Percentiles rank a stretch among this genome's conserved stretches.
Conservation (phyloP, 2,888 invertebrate species). For the Strigamia maritima region DNA sequence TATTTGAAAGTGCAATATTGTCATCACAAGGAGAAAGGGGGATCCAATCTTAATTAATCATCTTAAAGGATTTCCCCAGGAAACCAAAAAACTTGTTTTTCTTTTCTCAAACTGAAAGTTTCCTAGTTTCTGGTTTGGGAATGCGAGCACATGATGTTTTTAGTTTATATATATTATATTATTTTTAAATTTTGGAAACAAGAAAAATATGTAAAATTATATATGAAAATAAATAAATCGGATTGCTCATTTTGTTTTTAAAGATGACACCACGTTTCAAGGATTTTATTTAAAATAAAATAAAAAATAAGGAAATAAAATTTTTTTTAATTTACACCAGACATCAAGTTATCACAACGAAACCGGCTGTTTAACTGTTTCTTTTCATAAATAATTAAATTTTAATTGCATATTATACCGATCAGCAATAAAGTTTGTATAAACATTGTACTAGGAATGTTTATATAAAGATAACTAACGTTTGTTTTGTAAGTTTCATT, state of each 20-base stretch:
- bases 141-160: not conserved
- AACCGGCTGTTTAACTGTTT: too few relatives aligned
- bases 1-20: not conserved
- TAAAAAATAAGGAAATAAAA: not conserved
- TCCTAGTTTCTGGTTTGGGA: not conserved
- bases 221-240: not conserved
- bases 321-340: too few relatives aligned
- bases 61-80: conserved; percentile 15
- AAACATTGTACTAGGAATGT: too few relatives aligned
- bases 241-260: not conserved
- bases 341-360: too few relatives aligned
- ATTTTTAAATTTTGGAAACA: not conserved
- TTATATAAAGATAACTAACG: too few relatives aligned
- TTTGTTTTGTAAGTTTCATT: not conserved
- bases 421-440: too few relatives aligned
- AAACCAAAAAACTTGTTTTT: conserved; percentile 12
- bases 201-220: not conserved
- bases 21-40: not conserved
- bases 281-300: not conserved
- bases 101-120: not conserved
- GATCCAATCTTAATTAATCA: conserved; percentile 6
- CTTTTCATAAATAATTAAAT: too few relatives aligned
- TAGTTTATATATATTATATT: not conserved
- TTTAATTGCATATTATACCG: too few relatives aligned
- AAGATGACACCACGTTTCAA: not conserved